A percentile compares a stretch with the other conserved stretches of the same genome.
Evolutionary conservation across 37 sponge, comb jelly and placozoan genomes (phyloP).

Genomic region (Oopsacas minuta): DNA sequence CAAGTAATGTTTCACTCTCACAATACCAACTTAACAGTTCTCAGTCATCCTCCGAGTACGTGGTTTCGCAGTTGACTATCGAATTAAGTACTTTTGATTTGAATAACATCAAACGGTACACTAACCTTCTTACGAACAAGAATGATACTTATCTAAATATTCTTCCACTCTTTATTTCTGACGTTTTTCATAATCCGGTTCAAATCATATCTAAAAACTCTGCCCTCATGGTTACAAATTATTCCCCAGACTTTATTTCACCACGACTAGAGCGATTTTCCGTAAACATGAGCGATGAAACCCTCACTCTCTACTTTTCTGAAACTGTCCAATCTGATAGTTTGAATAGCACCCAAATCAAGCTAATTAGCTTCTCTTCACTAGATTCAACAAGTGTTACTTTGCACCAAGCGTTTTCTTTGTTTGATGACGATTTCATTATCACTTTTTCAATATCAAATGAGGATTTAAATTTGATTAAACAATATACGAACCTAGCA

Average conservation of each 20-base stretch:
- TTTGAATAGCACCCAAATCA: conserved; percentile 53
- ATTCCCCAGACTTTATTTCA: conserved; percentile 29
- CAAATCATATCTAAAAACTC: conserved; percentile 11
- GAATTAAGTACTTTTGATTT: conserved; percentile 47
- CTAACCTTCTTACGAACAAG: conserved; percentile 29
- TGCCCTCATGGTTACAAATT: conserved; percentile 27
- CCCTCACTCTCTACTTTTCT: conserved; percentile 54
- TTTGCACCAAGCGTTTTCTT: conserved; percentile 28
- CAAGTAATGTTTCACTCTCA: conserved; percentile 23
- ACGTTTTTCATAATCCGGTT: conserved; percentile 40
- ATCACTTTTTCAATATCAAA: conserved; percentile 38
- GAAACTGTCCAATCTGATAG: conserved; percentile 65
- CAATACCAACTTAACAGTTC: conserved; percentile 34
- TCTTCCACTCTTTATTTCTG: conserved; percentile 20
- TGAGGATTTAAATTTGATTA: conserved; percentile 53
- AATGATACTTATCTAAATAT: conserved; percentile 48
- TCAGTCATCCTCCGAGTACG: conserved; percentile 17
- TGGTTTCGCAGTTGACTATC: conserved; percentile 48
- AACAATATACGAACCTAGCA: conserved; percentile 45
- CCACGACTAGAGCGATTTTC: conserved; percentile 52
- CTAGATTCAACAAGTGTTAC: conserved; percentile 26
- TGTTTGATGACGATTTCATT: conserved; percentile 52
- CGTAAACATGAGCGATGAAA: conserved; percentile 56
- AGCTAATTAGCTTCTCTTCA: conserved; percentile 18
- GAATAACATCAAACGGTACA: conserved; percentile 65